These are phyloP conservation scores for Brachyistius frenatus DNA, from an alignment of 2,113 vertebrate genomes.

Conservation along the genomic window DNA sequence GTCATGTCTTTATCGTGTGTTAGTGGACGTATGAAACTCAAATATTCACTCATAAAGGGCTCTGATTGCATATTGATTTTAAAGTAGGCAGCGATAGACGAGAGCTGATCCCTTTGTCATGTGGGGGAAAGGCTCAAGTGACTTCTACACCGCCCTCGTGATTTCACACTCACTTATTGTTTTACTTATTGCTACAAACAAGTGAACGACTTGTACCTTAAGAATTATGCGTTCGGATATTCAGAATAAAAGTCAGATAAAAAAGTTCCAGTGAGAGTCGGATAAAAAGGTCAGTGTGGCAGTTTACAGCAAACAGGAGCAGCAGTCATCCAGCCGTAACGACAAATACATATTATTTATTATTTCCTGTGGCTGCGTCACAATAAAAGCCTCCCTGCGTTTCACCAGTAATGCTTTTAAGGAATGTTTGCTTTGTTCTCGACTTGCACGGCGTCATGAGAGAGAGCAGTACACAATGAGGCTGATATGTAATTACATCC, in stretches of 20 bases:
- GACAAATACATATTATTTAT: background rate
- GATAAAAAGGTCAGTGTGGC: background rate
- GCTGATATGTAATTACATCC: too few species aligned
- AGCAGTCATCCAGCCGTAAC: background rate
- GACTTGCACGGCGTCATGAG: too few species aligned
- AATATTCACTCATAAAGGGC: conserved; percentile 56
- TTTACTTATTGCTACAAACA: background rate
- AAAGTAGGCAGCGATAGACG: conserved; percentile 17
- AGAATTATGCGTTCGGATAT: background rate
- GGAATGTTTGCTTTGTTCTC: too few species aligned
- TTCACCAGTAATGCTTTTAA: background rate
- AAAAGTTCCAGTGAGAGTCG: background rate
- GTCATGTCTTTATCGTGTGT: conserved; percentile 42
- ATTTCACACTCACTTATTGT: background rate
- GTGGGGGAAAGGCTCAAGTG: background rate
- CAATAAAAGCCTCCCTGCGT: background rate
- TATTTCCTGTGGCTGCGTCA: too few species aligned
- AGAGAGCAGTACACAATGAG: too few species aligned
- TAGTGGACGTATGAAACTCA: conserved; percentile 47
- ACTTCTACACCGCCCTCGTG: background rate
- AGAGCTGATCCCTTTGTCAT: background rate
- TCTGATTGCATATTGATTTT: conserved; percentile 42
- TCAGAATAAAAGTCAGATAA: background rate
- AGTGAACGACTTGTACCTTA: background rate
- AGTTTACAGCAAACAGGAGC: background rate